Conservation (phyloP, 1,140 invertebrate species). For the Tetramorium simillimum region DNA sequence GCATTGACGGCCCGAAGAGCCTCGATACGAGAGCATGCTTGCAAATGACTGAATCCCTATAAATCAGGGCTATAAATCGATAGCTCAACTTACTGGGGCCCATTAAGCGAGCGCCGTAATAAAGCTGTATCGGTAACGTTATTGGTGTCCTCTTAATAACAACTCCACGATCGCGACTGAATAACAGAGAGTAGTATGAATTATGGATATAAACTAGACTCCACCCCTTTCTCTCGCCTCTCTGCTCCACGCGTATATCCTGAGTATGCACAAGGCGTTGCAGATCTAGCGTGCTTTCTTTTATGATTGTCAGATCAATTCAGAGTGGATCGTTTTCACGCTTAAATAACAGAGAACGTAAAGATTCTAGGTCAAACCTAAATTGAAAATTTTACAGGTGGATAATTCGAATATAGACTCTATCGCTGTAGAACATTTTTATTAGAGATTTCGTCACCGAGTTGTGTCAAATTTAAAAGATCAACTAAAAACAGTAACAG, state of each 20-base stretch:
- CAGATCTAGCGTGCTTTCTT: neutral
- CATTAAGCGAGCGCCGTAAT: constrained; percentile 77
- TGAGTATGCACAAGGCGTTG: neutral
- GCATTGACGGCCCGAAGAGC: constrained; percentile 17
- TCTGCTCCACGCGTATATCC: neutral
- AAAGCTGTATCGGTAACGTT: constrained; percentile 80
- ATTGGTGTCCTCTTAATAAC: constrained; percentile 82
- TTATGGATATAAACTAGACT: constrained; percentile 72
- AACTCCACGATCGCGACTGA: constrained; percentile 72
- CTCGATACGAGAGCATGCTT: constrained; percentile 11
- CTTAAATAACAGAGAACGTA: neutral
- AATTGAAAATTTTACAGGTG: neutral
- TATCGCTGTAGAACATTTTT: neutral
- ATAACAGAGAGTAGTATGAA: constrained; percentile 77
- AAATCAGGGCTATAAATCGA: constrained; percentile 79
- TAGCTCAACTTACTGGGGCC: constrained; percentile 73
- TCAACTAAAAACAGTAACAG: neutral
- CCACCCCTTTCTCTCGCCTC: constrained; percentile 39
- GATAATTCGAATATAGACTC: neutral
- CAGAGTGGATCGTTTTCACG: neutral
- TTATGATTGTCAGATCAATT: neutral
- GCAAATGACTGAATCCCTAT: constrained; percentile 76
- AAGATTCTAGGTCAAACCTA: neutral
- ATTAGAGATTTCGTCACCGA: neutral
- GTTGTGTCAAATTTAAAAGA: neutral